These are phyloP conservation scores for Portevinia maculata DNA, from an alignment of 2,888 invertebrate species.

Conservation along the genomic window DNA sequence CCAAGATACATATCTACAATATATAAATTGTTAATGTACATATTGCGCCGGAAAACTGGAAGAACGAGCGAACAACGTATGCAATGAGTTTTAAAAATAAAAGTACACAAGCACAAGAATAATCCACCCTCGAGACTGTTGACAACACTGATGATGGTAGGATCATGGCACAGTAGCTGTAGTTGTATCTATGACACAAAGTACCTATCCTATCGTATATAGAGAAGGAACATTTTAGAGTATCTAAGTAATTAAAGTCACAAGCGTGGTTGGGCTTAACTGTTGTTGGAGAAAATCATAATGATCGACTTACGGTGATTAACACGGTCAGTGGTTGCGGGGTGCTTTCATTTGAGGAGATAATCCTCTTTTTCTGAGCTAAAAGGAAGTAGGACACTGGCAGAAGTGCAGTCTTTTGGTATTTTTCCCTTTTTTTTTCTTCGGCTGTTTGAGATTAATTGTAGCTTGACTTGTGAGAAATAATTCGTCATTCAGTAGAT, in stretches of 20 bases:
- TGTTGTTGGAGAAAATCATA: constrained; percentile 56
- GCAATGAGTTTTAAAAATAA: constrained; percentile 48
- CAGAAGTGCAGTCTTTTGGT: constrained; percentile 38
- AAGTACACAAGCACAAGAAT: constrained; percentile 32
- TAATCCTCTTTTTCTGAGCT: constrained; percentile 37
- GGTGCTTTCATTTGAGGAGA: constrained; percentile 16
- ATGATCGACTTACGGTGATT: constrained; percentile 68
- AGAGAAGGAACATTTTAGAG: constrained; percentile 4
- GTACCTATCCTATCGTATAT: constrained; percentile 44
- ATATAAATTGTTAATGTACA: constrained; percentile 56
- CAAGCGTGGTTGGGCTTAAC: constrained; percentile 41
- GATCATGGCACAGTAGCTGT: constrained; percentile 41
- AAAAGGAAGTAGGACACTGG: constrained; percentile 55
- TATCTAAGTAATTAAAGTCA: constrained; percentile 67
- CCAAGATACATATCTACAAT: background rate
- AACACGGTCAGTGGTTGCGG: constrained; percentile 45
- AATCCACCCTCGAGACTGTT: constrained; percentile 65
- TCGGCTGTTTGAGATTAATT: constrained; percentile 41
- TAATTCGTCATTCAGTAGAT: background rate
- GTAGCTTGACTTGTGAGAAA: constrained; percentile 43
- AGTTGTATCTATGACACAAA: constrained; percentile 30
- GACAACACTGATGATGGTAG: constrained; percentile 43
- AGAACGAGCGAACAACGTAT: constrained; percentile 22
- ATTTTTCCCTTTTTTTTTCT: constrained; percentile 43
- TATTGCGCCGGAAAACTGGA: background rate